Evolutionary conservation across 1,140 invertebrate species (phyloP).

Genomic region (Atta colombica): DNA sequence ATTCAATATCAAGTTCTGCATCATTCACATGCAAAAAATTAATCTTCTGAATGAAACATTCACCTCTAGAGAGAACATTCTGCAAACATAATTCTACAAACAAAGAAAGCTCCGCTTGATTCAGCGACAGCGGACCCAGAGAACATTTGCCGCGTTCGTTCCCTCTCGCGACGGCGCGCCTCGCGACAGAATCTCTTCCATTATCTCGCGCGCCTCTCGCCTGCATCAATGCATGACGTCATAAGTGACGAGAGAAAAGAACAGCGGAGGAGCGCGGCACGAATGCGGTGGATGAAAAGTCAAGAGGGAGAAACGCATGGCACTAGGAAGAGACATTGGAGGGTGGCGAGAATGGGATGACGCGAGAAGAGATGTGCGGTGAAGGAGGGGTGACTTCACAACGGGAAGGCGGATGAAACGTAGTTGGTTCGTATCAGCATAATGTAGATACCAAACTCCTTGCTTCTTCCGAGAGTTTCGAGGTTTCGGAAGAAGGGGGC

Average conservation of each 20-base stretch:
- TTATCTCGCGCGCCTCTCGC: constrained; percentile 48
- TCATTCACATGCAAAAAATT: constrained; percentile 21
- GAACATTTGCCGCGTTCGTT: constrained; percentile 22
- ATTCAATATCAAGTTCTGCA: background rate
- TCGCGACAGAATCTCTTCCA: constrained; percentile 31
- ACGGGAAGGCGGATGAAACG: constrained; percentile 69
- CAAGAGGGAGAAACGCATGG: constrained; percentile 56
- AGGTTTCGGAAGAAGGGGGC: constrained; percentile 61
- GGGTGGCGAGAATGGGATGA: background rate
- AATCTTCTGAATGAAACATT: constrained; percentile 31
- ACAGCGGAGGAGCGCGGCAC: constrained; percentile 24
- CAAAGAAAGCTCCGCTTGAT: constrained; percentile 13
- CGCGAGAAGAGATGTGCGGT: background rate
- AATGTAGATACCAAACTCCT: constrained; percentile 82
- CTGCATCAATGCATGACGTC: constrained; percentile 60
- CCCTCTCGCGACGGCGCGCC: constrained; percentile 1
- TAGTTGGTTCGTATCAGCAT: constrained; percentile 83
- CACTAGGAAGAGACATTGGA: constrained; percentile 24
- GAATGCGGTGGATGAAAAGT: constrained; percentile 52
- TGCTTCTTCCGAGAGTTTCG: constrained; percentile 79
- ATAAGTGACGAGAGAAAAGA: constrained; percentile 50
- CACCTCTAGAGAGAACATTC: constrained; percentile 30
- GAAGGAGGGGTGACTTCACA: constrained; percentile 41
- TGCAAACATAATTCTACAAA: constrained; percentile 14
- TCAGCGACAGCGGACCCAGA: background rate